Evolutionary conservation across 2,113 vertebrate species (phyloP), one percentile per base, ranked within the genome.

Genomic region (Mormoops blainvillei): DNA sequence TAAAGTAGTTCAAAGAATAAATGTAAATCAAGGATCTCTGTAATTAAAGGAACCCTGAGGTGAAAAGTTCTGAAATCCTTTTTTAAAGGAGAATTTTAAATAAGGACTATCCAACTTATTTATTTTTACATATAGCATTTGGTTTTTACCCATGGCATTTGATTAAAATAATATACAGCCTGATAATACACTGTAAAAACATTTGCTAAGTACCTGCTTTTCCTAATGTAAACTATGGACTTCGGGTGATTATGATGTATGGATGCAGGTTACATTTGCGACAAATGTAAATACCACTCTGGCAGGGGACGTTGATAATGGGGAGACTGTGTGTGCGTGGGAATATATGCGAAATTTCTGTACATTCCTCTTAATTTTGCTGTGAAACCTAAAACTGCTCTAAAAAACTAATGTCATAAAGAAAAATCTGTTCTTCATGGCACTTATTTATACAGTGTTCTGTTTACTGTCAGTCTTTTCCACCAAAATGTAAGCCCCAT

Each of bases 11-110:
- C 68, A 88, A 93, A 84, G 38, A 67, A 93, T 71, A 43, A 73
- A 36, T 85, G 52, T 48, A 92, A 87, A 95, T 58, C 71, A 74
- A 91, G 9, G 10, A 24, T 73, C 22, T 71, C 33, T 68, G 16
- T 54, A 87, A 91, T 78, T 91, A 94, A 85, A 91, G 70, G 3
- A 82, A 61, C 20, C 15, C 13, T 50, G 31, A 80, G 19, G 9
- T 67, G 16, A 61, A 84, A 67, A 48, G 9, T 76, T 80, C 24
- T 54, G 43, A 91, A 56, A 58, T 74, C 0, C 54, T 83, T 28
- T 83, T 95, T 78, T 12, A 84, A 92, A 83, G 41, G 48, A 91
- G 36, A 41, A 74, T 87, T 81, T 87, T n/a, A 61, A 96, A 96
- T 85, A 77, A 71, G 1, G n/a, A 82, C 38, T 74, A 74, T 50